phyloP scores from a whole-genome alignment of 2,113 vertebrate species.

The Isichthys henryi region DNA sequence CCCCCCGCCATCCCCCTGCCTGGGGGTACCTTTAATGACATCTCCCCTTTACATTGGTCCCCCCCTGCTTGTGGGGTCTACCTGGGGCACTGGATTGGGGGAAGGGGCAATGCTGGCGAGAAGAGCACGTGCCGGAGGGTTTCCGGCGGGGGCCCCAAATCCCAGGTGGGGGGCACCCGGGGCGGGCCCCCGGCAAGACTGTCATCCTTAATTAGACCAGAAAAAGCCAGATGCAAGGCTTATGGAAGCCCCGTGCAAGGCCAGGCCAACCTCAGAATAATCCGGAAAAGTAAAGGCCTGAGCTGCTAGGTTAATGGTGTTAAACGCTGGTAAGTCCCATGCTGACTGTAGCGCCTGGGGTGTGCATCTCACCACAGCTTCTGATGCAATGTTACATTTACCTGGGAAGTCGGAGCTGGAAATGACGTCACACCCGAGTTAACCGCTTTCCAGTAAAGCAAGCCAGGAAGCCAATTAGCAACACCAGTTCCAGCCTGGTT shows the following conservation, averaged over 20 bases:
- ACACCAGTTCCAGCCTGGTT: not conserved
- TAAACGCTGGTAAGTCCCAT: not conserved
- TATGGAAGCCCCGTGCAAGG: not conserved
- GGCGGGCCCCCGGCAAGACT: not conserved
- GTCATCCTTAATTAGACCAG: not conserved
- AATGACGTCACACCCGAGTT: not conserved
- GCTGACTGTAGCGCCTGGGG: not conserved
- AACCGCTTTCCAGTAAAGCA: not conserved
- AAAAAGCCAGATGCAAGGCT: not conserved
- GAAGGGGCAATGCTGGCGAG: not conserved
- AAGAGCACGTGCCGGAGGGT: not conserved
- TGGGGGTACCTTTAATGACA: constrained; percentile 50
- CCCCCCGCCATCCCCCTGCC: not conserved
- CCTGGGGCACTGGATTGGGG: not conserved
- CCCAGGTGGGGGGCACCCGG: not conserved
- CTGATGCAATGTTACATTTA: not conserved
- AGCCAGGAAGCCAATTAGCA: not conserved
- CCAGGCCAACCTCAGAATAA: not conserved
- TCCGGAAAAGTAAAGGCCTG: not conserved
- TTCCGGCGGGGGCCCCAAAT: no score
- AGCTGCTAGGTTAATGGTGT: not conserved
- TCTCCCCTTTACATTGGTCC: constrained; percentile 29
- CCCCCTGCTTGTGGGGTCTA: not conserved
- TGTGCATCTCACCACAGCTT: not conserved
- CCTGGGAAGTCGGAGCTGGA: not conserved